phyloP scores from a whole-genome alignment of 2,113 vertebrate species.

The Aphelocoma coerulescens region DNA sequence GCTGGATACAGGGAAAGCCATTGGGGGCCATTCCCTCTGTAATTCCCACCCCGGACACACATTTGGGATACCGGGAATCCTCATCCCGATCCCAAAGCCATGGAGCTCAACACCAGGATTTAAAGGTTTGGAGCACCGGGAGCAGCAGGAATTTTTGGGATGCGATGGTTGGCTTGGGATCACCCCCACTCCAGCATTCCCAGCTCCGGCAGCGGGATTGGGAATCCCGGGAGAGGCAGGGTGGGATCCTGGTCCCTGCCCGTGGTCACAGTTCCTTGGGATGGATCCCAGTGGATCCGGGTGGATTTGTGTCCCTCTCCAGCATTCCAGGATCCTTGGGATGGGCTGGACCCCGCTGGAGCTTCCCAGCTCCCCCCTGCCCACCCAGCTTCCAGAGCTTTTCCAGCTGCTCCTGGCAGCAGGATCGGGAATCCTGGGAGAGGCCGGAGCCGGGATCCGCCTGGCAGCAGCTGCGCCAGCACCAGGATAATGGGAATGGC shows the following conservation, averaged over 20 bases:
- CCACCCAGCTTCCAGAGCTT: neutral
- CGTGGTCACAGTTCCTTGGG: neutral
- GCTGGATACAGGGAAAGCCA: neutral
- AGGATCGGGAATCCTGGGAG: neutral
- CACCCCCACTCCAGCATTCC: neutral
- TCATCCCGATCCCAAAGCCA: neutral
- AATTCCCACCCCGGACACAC: neutral
- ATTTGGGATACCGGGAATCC: neutral
- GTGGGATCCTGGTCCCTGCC: neutral
- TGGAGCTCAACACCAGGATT: neutral
- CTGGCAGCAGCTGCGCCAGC: too few relatives aligned
- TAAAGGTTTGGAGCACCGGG: neutral
- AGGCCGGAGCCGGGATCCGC: too few relatives aligned
- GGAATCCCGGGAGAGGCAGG: neutral
- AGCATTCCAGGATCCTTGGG: neutral
- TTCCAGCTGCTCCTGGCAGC: too few relatives aligned
- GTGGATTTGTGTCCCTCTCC: neutral
- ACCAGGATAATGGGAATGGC: accelerated
- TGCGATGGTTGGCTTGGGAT: accelerated
- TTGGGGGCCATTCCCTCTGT: neutral
- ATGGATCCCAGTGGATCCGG: neutral
- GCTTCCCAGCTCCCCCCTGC: neutral
- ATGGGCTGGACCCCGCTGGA: neutral
- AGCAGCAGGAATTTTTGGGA: neutral
- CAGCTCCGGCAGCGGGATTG: neutral